Evolutionary conservation across 1,140 invertebrate species (phyloP), one percentile per base, ranked within the genome.

Genomic region (Drosophila subpulchrella): DNA sequence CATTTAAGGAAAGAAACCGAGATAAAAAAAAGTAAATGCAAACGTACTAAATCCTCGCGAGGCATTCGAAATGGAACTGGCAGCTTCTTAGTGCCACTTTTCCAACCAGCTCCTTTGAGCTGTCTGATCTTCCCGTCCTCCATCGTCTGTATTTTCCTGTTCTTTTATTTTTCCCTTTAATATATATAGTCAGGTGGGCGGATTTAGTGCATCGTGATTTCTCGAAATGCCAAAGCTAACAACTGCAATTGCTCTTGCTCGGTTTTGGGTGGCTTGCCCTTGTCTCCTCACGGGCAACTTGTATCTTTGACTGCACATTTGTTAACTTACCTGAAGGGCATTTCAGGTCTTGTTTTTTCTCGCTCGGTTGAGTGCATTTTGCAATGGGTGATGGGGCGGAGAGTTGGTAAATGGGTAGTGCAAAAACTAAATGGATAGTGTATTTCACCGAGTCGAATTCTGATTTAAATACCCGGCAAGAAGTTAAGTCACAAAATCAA

Each of bases 221-320:
- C 70, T 77, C 51, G 55, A 77, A 77, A 84, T 81, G 73, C 78
- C 82, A 84, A 85, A 84, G 82, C 81, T 77, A 81, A 84, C 84
- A 84, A 81, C 78, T 85, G 81, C 77, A 75, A 84, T 77, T 77
- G 66, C 81, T 81, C 79, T 78, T 74, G 41, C 66, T 70, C 15
- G 50, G 60, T 39, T 44, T 46, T 56, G 68, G 66, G 17, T 34
- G 36, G 42, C 42, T 50, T 79, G 75, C 41, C 75, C 51, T 59
- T 66, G 62, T 58, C 70, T 62, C 53, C 44, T 68, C 62, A 56
- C 54, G 59, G 70, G 50, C 70, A 83, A 65, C 81, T 66, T 86
- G 83, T 89, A 89, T 84, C 80, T 89, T 72, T 88, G 84, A 88
- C 85, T 90, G 84, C 85, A 84, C 84, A 88, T 88, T 88, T 89